Base-by-base conservation (phyloP, 2,797 vertebrate genomes). In the Ctenochaetus hawaiiensis region DNA sequence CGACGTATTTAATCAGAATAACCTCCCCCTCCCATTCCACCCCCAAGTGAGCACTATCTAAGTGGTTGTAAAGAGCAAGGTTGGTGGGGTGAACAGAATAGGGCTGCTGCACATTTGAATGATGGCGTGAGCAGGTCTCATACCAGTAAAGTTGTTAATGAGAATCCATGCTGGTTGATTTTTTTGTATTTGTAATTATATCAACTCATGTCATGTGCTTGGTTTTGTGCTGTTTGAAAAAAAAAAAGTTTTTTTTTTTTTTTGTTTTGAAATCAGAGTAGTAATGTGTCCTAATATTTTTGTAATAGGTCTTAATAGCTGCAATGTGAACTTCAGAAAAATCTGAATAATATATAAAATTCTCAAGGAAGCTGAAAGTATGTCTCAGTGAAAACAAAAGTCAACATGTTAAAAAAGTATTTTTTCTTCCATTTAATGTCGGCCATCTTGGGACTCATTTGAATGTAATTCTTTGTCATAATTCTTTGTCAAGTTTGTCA, bases 101-200 rank as follows among this genome's bases (percentile, higher is more conserved):
- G 83, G 78, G 75, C 85, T 72, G 85, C 84, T 85, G 82, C 70
- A 78, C 89, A 84, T 65, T 45, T 83, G 70, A 86, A 71, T 78
- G 81, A 79, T 8, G 86, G 86, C 84, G 86, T 92, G 93, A 95
- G 94, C 94, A 74, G 94, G 95, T 89, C 94, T 95, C 93, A 85
- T 74, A 81, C 90, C 83, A 57, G 62, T 67, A 13, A 34, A 79
- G 78, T 34, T 78, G 53, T 67, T 80, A 45, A 58, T 72, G 63
- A 85, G 45, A 87, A 72, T 77, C 72, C 67, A 81, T 77, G 49
- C 68, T 67, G 63, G 71, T 58, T 61, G 48, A 61, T 34, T 34
- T 69, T 81, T 80, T 39, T 52, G 45, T 83, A 67, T 84, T 73
- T 72, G 57, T 62, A 72, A 75, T 59, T n/a, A 84, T 77, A 90